phyloP scores from a whole-genome alignment of 2,113 vertebrate species.

The Dasyurus viverrinus region DNA sequence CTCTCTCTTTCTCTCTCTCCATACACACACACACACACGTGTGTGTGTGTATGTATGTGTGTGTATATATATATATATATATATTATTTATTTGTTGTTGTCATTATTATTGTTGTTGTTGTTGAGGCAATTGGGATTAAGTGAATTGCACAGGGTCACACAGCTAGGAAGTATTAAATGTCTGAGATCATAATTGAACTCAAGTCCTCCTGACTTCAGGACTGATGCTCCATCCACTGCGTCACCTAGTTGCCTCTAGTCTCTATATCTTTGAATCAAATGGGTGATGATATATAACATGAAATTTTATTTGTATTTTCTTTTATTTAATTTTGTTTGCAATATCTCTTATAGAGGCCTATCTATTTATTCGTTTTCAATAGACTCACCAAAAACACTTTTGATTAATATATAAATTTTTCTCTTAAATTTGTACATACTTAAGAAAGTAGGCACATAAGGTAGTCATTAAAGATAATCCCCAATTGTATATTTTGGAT shows the following conservation, averaged over 20 bases:
- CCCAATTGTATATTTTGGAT: neutral
- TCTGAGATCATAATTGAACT: too few species aligned
- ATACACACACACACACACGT: too few species aligned
- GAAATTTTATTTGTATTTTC: neutral
- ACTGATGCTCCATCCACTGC: too few species aligned
- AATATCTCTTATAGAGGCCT: neutral
- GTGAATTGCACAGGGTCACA: too few species aligned
- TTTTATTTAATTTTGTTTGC: neutral
- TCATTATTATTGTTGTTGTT: too few species aligned
- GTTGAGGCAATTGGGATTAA: too few species aligned
- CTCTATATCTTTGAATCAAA: neutral
- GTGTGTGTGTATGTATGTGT: too few species aligned
- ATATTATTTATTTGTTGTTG: too few species aligned
- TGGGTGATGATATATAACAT: neutral
- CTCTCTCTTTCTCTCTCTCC: too few species aligned
- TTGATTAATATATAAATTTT: neutral
- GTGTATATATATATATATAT: too few species aligned
- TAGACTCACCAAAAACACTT: neutral
- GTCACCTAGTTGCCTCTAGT: neutral
- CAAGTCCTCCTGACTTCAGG: too few species aligned
- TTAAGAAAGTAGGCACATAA: neutral
- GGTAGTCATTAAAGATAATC: neutral
- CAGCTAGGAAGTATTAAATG: too few species aligned
- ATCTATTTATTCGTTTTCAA: neutral
- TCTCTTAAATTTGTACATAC: neutral